Evolutionary conservation across 2,797 vertebrate species (phyloP).

Genomic region (Dipus sagitta): DNA sequence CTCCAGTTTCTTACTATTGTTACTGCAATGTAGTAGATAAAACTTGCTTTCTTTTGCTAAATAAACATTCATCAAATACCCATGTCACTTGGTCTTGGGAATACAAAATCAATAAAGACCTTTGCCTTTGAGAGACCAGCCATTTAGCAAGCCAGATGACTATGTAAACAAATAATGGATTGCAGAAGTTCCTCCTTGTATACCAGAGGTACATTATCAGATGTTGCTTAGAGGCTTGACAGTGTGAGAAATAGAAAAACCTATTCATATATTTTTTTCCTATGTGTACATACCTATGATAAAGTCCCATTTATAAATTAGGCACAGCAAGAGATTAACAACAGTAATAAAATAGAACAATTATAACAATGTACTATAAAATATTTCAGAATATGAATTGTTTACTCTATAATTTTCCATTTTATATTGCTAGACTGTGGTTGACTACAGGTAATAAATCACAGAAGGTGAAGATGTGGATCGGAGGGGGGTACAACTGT

Average conservation of each 20-base stretch:
- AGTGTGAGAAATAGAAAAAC: background rate
- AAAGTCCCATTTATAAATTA: background rate
- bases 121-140: background rate
- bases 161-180: background rate
- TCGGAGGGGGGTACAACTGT: background rate
- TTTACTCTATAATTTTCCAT: background rate
- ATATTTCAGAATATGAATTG: background rate
- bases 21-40: conserved; percentile 34
- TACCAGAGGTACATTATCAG: background rate
- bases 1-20: background rate
- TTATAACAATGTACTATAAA: background rate
- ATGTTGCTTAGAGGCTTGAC: background rate
- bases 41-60: conserved; percentile 49
- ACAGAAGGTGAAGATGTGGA: background rate
- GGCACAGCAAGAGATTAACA: background rate
- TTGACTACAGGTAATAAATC: background rate
- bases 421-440: background rate
- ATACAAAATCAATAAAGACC: conserved; percentile 42
- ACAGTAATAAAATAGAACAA: background rate
- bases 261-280: background rate
- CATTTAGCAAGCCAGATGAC: background rate
- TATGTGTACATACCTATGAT: background rate
- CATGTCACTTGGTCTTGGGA: background rate
- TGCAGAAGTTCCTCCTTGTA: background rate
- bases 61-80: conserved; percentile 60